Evolutionary conservation across 2,888 invertebrate genomes (phyloP), one percentile per base, ranked within the genome.

Genomic region (Drosophila mettleri): DNA sequence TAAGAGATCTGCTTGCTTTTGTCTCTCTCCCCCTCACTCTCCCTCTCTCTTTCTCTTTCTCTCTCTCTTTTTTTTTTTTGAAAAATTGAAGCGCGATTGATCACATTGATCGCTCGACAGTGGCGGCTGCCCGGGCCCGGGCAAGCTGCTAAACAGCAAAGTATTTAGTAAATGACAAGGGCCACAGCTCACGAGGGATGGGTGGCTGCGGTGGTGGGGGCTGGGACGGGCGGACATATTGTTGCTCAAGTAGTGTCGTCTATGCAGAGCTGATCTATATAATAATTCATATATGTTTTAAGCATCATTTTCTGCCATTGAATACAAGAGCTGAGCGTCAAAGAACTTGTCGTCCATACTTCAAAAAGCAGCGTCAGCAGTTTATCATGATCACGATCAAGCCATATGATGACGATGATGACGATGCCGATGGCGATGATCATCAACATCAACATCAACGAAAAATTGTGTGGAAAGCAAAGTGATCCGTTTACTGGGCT

Each of bases 31-130:
- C 29, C 8, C 29, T 29, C 29, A 8, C 52, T 54, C n/a, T n/a
- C n/a, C n/a, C n/a, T n/a, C n/a, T n/a, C n/a, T n/a, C n/a, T n/a
- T n/a, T n/a, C n/a, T n/a, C n/a, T n/a, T n/a, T n/a, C n/a, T n/a
- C n/a, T n/a, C n/a, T n/a, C n/a, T n/a, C n/a, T n/a, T n/a, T n/a
- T n/a, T n/a, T n/a, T n/a, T n/a, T n/a, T n/a, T n/a, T n/a, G 69
- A 86, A 84, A 81, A 85, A 84, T 84, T 83, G 86, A 84, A 86
- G 86, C 78, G 69, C 83, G 84, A 84, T 84, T 84, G 83, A 84
- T 84, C 83, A 79, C 81, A 86, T 83, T 83, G 83, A 83, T 83
- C 81, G 83, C 74, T 58, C 55, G 70, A 55, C 77, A 69, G 63
- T 78, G 66, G 71, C 57, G 52, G 33, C 33, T 6, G 59, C 52